Evolutionary conservation across 2,888 invertebrate genomes (phyloP).

Genomic region (Periphyllus acericola): DNA sequence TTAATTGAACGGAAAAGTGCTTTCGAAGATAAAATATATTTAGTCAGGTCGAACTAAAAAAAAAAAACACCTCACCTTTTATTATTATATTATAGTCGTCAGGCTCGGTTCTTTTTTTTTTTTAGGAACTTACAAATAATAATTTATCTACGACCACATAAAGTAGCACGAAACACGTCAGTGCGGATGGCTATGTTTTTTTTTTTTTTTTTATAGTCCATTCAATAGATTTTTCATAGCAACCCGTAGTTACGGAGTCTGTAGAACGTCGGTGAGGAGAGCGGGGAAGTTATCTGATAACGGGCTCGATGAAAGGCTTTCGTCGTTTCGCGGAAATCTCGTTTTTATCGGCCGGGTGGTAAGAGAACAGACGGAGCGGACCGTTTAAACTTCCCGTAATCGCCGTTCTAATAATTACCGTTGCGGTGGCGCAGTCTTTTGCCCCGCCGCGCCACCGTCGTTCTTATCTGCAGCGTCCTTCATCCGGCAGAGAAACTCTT

Average conservation of each 20-base stretch:
- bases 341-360: constrained; percentile 29
- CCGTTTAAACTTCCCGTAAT: constrained; percentile 47
- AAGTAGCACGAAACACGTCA: background rate
- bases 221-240: constrained; percentile 33
- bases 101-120: background rate
- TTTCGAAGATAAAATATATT: background rate
- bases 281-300: constrained; percentile 43
- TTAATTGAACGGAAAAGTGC: background rate
- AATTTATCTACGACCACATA: background rate
- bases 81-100: background rate
- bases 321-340: constrained; percentile 43
- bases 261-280: background rate
- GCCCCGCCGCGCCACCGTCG: background rate
- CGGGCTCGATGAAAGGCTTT: constrained; percentile 41
- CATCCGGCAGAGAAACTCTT: background rate
- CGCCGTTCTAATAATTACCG: constrained; percentile 45
- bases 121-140: background rate
- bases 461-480: constrained; percentile 18
- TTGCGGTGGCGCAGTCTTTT: background rate
- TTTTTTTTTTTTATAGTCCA: background rate
- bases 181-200: background rate
- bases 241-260: background rate
- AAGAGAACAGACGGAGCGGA: background rate
- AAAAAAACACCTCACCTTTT: background rate
- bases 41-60: background rate